Conservation (phyloP, 2,888 invertebrate species). For the Lochmaea capreae region DNA sequence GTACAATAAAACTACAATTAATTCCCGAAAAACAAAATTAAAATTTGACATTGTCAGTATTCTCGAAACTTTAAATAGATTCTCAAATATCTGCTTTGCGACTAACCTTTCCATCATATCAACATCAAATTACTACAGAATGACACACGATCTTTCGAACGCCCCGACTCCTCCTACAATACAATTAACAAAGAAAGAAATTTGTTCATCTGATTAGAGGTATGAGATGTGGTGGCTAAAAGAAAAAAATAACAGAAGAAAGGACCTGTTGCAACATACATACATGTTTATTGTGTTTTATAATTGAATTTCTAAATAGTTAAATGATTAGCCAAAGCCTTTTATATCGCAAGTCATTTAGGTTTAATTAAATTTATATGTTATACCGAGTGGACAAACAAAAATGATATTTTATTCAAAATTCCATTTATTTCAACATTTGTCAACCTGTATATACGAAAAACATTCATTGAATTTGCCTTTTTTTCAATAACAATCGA, state of each 20-base stretch:
- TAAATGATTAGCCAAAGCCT: conserved; percentile 59
- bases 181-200: conserved; percentile 34
- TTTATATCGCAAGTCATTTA: conserved; percentile 63
- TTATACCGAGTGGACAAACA: conserved; percentile 44
- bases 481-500: not conserved
- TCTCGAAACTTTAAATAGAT: not conserved
- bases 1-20: too few species aligned
- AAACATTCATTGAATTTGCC: not conserved
- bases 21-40: too few species aligned
- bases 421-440: not conserved
- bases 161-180: conserved; percentile 13
- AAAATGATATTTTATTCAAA: not conserved
- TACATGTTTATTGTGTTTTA: conserved; percentile 60
- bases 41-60: too few species aligned
- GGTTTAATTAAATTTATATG: conserved; percentile 64
- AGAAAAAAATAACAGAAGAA: conserved; percentile 31
- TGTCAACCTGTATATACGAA: not conserved
- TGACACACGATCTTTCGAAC: conserved; percentile 17
- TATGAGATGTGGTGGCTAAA: conserved; percentile 22
- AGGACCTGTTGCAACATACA: conserved; percentile 50
- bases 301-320: conserved; percentile 64
- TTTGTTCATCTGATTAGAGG: conserved; percentile 36
- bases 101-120: not conserved
- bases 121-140: not conserved
- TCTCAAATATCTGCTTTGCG: not conserved